These are phyloP conservation scores for Vannuccia rotundouncinata DNA, from an alignment of 2,888 invertebrate genomes.

Conservation along the genomic window DNA sequence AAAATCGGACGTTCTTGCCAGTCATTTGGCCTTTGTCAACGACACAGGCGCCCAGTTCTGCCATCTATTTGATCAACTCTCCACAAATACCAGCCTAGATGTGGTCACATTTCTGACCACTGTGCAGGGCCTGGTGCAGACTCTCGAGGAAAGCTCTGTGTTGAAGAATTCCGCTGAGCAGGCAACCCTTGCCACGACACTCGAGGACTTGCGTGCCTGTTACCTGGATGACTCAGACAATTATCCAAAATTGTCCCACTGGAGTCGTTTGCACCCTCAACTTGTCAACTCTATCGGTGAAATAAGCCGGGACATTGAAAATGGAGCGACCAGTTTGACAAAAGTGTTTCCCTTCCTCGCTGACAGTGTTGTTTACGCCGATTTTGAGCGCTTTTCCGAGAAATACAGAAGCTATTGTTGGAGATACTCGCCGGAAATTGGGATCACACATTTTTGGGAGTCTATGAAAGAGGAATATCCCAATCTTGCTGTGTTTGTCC, in stretches of 20 bases:
- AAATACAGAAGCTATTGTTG: not conserved
- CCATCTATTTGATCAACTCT: not conserved
- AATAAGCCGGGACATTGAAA: not conserved
- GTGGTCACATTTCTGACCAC: not conserved
- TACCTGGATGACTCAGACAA: not conserved
- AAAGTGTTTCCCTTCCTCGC: conserved; percentile 5
- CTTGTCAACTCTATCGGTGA: not conserved
- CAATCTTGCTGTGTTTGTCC: not conserved
- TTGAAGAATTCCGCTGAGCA: not conserved
- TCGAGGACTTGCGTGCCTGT: not conserved
- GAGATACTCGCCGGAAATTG: not conserved
- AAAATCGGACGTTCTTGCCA: not conserved
- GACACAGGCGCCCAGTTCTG: not conserved
- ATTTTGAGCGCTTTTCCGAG: not conserved
- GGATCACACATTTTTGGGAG: not conserved
- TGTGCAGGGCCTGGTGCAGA: not conserved
- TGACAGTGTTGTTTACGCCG: not conserved
- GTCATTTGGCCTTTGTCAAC: not conserved
- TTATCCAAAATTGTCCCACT: not conserved
- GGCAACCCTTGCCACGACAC: not conserved
- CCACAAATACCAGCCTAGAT: not conserved
- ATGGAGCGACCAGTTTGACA: not conserved
- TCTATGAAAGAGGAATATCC: not conserved
- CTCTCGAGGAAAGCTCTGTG: not conserved
- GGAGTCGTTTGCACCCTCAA: not conserved